Percentiles rank a stretch among this genome's conserved stretches.
Conservation (phyloP, 2,888 invertebrate genomes). For the Perizoma affinitatum region DNA sequence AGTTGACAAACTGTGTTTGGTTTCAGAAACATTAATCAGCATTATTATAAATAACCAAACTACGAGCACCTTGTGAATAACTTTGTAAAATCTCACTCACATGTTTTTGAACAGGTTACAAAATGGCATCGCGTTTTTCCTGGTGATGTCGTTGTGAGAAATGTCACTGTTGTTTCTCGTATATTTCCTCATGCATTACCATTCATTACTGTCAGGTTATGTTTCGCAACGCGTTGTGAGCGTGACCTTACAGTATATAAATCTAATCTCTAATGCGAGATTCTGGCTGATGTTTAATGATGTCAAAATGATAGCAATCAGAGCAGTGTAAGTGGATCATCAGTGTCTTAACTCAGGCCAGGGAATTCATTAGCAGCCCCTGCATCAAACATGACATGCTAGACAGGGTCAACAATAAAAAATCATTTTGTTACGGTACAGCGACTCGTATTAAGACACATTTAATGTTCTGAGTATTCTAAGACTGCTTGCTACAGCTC, state of each 20-base stretch:
- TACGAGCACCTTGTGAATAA: not conserved
- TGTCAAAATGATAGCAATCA: not conserved
- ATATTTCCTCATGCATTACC: slow-evolving; percentile 51
- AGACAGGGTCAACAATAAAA: too few relatives aligned
- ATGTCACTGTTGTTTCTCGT: slow-evolving; percentile 34
- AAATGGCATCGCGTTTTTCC: slow-evolving; percentile 11
- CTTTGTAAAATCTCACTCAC: not conserved
- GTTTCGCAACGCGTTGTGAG: slow-evolving; percentile 45
- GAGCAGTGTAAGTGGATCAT: slow-evolving; percentile 4
- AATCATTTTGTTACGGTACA: too few relatives aligned
- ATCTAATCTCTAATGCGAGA: not conserved
- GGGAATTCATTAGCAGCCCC: not conserved
- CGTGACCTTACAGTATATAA: slow-evolving; percentile 5
- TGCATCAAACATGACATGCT: too few relatives aligned
- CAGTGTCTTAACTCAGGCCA: not conserved
- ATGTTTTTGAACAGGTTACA: slow-evolving; percentile 11
- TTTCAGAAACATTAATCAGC: too few relatives aligned
- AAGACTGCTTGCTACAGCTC: too few relatives aligned
- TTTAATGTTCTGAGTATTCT: too few relatives aligned
- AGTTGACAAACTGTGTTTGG: too few relatives aligned
- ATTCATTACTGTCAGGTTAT: slow-evolving; percentile 41
- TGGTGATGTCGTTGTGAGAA: slow-evolving; percentile 44
- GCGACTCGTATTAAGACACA: too few relatives aligned
- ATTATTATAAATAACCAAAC: not conserved
- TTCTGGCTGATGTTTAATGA: not conserved